Base-by-base conservation (phyloP, 2,888 invertebrate species). In the Aphrophora alni region DNA sequence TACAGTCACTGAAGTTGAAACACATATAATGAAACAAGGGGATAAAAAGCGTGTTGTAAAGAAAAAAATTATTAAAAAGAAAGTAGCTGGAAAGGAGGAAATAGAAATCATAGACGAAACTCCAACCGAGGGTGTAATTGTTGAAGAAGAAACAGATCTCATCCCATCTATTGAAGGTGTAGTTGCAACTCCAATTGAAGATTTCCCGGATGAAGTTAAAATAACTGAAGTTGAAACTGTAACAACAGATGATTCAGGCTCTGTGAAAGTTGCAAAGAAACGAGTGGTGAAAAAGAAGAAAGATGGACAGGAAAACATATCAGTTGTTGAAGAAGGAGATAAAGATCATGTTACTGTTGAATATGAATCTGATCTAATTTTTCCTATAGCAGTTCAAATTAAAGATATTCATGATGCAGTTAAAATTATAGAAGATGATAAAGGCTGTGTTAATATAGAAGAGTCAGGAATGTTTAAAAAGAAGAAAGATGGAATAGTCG, bases 161-260 rank as follows among this genome's bases (percentile, higher is more conserved):
- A 85, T 85, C 84, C 85, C 85, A 77, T 86, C 84, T 84, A 86
- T 87, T 82, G 85, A 84, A 78, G 87, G 85, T 84, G 85, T 86
- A 68, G 86, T 85, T 83, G 77, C 83, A 51, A 73, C 74, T n/a
- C 38, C 77, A 33, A 78, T 79, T 10, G 87, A 88, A 82, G 87
- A 88, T 80, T 84, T 87, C 26, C 89, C 90, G 28, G 88, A 89
- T 85, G 86, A 88, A 82, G 88, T 89, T 0, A 87, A 88, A 83
- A 86, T 87, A 1, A 87, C 85, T 8, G 85, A 87, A 70, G 84
- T 87, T 12, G 83, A 85, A 38, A 87, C 87, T 10, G 86, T 86
- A 24, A 44, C 44, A 26, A 75, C 80, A 72, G 80, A 80, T 72
- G 77, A 70, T 14, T n/a, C n/a, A n/a, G n/a, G n/a, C n/a, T n/a